These are phyloP conservation scores for Macropodus opercularis DNA, from an alignment of 2,797 vertebrate genomes.

Conservation along the genomic window DNA sequence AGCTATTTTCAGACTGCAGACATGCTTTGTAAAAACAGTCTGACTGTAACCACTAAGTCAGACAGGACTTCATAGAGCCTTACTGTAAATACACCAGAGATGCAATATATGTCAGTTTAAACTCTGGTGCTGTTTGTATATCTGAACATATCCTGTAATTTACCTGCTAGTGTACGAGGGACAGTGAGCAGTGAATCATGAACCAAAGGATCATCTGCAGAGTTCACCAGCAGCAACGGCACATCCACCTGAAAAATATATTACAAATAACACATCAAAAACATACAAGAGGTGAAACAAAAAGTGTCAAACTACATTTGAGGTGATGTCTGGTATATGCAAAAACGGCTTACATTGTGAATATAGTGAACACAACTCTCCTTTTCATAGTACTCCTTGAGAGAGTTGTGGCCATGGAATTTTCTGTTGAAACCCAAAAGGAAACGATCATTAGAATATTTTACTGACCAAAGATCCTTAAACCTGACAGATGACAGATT, in stretches of 20 bases:
- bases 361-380: slow-evolving; percentile 97
- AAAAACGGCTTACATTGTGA: slow-evolving; percentile 86
- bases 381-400: slow-evolving; percentile 98
- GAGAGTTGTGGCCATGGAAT: slow-evolving; percentile 92
- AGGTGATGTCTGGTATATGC: neutral
- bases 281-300: slow-evolving; percentile 10
- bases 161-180: slow-evolving; percentile 95
- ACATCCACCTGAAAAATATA: slow-evolving; percentile 87
- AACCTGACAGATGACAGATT: too few species aligned
- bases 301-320: neutral
- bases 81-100: too few species aligned
- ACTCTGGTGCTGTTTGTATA: neutral
- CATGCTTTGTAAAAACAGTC: neutral
- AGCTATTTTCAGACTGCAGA: slow-evolving; percentile 10
- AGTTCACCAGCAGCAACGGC: slow-evolving; percentile 95
- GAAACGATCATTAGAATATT: neutral
- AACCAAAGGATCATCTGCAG: slow-evolving; percentile 94
- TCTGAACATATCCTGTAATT: slow-evolving; percentile 14
- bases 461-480: too few species aligned
- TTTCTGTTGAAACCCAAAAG: slow-evolving; percentile 81
- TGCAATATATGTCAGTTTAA: too few species aligned
- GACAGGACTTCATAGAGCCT: too few species aligned
- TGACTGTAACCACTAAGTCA: neutral
- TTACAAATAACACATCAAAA: neutral
- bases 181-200: slow-evolving; percentile 94